Conservation (phyloP, 2,113 vertebrate genomes). For the Pachypanchax playfairii region DNA sequence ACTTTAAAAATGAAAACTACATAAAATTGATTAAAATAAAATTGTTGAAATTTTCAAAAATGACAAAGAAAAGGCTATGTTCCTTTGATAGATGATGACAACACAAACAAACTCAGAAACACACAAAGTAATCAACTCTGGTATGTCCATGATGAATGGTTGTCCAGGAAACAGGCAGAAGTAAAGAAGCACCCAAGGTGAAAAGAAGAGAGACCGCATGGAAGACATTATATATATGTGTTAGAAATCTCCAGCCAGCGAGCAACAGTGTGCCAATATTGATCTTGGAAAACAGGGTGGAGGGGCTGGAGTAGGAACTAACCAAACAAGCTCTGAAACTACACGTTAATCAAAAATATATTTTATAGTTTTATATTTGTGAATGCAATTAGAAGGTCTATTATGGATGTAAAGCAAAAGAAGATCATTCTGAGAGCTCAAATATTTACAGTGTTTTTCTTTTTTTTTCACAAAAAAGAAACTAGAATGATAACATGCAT, state of each 20-base stretch:
- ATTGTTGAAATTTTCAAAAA: constrained; percentile 6
- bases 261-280: not conserved
- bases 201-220: constrained; percentile 22
- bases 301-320: no score
- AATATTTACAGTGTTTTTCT: no score
- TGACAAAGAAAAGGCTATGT: constrained; percentile 24
- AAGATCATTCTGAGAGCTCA: no score
- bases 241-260: no score
- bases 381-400: no score
- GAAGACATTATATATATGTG: not conserved
- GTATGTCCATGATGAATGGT: constrained; percentile 48
- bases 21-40: constrained; percentile 32
- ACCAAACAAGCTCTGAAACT: no score
- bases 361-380: no score
- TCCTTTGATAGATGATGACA: constrained; percentile 20
- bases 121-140: constrained; percentile 33
- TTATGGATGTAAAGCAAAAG: no score
- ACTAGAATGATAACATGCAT: no score
- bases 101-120: not conserved
- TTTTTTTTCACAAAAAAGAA: no score
- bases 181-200: constrained; percentile 28
- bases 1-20: not conserved
- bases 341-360: no score
- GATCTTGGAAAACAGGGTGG: constrained; percentile 9
- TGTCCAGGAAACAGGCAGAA: constrained; percentile 43